Conservation (phyloP, 1,140 invertebrate genomes). For the Muscidifurax raptorellus region DNA sequence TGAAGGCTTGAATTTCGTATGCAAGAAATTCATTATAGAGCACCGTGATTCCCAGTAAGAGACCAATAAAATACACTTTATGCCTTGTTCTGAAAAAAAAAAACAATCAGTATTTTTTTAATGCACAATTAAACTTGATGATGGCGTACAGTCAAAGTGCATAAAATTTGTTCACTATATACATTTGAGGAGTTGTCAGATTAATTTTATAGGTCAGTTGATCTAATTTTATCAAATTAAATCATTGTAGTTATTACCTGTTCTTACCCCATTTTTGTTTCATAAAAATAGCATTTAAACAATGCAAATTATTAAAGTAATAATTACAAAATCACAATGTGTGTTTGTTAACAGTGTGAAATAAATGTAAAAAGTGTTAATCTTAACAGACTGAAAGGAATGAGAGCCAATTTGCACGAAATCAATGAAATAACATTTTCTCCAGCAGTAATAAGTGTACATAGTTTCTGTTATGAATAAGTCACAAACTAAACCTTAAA, state of each 20-base stretch:
- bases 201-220: constrained; percentile 11
- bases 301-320: neutral
- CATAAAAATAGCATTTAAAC: too few relatives aligned
- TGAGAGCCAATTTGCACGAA: neutral
- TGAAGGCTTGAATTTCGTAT: constrained; percentile 76
- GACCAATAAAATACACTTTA: constrained; percentile 61
- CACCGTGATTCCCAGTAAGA: constrained; percentile 63
- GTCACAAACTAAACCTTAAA: neutral
- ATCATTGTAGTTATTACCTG: neutral
- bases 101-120: constrained; percentile 6
- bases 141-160: neutral
- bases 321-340: neutral
- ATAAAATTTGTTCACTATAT: neutral
- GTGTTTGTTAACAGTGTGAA: neutral
- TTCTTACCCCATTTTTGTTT: too few relatives aligned
- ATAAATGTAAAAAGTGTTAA: neutral
- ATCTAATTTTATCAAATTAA: constrained; percentile 2
- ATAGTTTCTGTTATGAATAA: neutral
- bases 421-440: neutral
- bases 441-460: neutral
- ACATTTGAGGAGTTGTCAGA: constrained; percentile 10
- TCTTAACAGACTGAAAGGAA: neutral
- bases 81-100: constrained; percentile 64
- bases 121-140: neutral
- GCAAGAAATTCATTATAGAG: constrained; percentile 79